Conservation (phyloP, 2,888 invertebrate species). For the Rhagium mordax region DNA sequence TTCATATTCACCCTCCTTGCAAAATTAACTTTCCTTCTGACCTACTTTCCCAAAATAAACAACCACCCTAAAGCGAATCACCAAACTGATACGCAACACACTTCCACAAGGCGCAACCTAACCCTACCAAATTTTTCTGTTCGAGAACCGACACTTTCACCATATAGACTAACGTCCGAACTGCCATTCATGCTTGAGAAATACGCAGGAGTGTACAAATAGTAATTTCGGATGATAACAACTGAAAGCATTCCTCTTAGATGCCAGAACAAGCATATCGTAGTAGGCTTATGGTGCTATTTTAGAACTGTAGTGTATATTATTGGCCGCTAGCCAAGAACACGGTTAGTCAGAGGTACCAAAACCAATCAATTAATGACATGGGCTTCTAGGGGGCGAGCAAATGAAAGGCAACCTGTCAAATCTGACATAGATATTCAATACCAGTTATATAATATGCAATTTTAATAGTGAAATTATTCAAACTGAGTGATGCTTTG, state of each 20-base stretch:
- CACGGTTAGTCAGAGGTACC: constrained; percentile 21
- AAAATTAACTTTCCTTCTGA: background rate
- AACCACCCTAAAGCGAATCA: background rate
- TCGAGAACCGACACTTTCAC: constrained; percentile 30
- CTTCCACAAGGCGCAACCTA: constrained; percentile 9
- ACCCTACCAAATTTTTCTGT: constrained; percentile 2
- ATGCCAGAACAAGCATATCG: constrained; percentile 37
- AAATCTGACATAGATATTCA: background rate
- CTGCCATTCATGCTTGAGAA: constrained; percentile 38
- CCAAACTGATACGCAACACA: constrained; percentile 2
- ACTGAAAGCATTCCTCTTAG: constrained; percentile 47
- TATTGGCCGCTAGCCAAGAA: constrained; percentile 46
- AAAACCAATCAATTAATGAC: constrained; percentile 6
- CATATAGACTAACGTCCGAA: constrained; percentile 23
- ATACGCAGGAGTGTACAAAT: constrained; percentile 19
- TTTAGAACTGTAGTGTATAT: constrained; percentile 44
- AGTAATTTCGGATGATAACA: constrained; percentile 40
- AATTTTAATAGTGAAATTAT: no score
- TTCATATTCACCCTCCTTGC: constrained; percentile 21
- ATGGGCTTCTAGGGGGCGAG: background rate
- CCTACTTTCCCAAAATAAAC: background rate
- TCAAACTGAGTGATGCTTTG: no score
- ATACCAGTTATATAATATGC: no score
- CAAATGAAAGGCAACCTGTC: background rate
- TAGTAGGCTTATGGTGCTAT: constrained; percentile 42